Base-by-base conservation (phyloP, 2,113 vertebrate species). In the Tragelaphus imberbis region DNA sequence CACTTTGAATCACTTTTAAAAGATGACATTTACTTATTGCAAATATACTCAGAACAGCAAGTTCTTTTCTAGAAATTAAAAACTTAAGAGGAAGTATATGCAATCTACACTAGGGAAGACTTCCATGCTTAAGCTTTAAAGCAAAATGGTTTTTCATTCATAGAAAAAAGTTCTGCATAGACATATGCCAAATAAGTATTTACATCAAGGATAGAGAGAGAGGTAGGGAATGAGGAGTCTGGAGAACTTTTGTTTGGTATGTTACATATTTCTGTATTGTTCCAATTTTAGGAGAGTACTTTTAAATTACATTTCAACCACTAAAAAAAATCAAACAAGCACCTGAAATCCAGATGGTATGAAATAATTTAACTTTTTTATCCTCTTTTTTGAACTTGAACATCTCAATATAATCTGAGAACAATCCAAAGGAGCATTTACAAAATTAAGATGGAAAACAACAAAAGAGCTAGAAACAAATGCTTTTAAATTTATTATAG, bases 41-140 rank as follows among this genome's bases (percentile, higher is more conserved):
- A 85, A 92, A 90, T 55, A 28, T 4, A 84, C 65, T 96, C 28
- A 90, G 55, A 97, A 91, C 19, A 95, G 33, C 13, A 84, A 80
- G n/a, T 79, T 94, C 88, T 97, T 77, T 90, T 84, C 25, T 86
- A 96, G 55, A 97, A 98, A 97, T 90, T 94, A 95, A 96, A 96
- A 92, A 77, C 25, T 81, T 86, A 88, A 30, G 61, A 93, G 63
- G 85, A 33, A 97, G 55, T 90, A 88, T 30, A 88, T n/a, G 15
- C 33, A 94, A 77, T 63, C 91, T 56, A 94, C 77, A 90, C 58
- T 90, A 91, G 63, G 28, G 28, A 81, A 53, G 56, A 96, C 59
- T 95, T 90, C 28, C 47, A 59, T 56, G 68, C 53, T 58, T 94
- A 80, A 87, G 56, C 33, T 95, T 94, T 94, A 95, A 96, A 91